A percentile compares a stretch with the other conserved stretches of the same genome.
Evolutionary conservation across 64 coral and sea anemone genomes (phyloP).

Genomic region (Trachythela sp.): DNA sequence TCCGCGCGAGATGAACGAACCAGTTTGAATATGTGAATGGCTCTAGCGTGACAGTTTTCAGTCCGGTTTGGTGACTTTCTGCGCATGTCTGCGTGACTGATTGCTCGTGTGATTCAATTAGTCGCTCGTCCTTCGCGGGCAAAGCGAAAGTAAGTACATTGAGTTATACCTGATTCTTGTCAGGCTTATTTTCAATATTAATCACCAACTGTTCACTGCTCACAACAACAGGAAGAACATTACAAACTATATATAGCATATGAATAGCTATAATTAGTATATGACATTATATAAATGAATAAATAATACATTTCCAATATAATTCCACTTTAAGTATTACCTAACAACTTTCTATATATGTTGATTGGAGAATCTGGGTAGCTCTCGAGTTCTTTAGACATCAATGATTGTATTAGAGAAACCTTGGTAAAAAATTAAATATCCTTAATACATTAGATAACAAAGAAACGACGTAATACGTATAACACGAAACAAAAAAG

Average conservation of each 20-base stretch:
- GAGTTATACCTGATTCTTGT: slow-evolving; percentile 7
- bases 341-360: slow-evolving; percentile 19
- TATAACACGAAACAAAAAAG: too few relatives aligned
- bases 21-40: too few relatives aligned
- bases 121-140: too few relatives aligned
- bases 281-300: background rate
- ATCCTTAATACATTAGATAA: too few relatives aligned
- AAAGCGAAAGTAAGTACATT: background rate
- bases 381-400: background rate
- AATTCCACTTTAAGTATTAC: background rate
- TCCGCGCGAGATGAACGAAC: too few relatives aligned
- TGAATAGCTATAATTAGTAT: background rate
- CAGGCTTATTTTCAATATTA: background rate
- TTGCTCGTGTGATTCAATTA: too few relatives aligned
- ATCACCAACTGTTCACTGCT: slow-evolving; percentile 8
- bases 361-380: background rate
- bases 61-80: too few relatives aligned
- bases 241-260: slow-evolving; percentile 2
- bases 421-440: background rate
- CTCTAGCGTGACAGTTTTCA: too few relatives aligned
- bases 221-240: slow-evolving; percentile 14
- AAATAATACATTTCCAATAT: too few relatives aligned
- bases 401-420: background rate
- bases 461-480: too few relatives aligned
- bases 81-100: too few relatives aligned